A percentile compares a stretch with the other conserved stretches of the same genome.
phyloP scores from a whole-genome alignment of 2,888 invertebrate genomes.

The Drosophila atripex region DNA sequence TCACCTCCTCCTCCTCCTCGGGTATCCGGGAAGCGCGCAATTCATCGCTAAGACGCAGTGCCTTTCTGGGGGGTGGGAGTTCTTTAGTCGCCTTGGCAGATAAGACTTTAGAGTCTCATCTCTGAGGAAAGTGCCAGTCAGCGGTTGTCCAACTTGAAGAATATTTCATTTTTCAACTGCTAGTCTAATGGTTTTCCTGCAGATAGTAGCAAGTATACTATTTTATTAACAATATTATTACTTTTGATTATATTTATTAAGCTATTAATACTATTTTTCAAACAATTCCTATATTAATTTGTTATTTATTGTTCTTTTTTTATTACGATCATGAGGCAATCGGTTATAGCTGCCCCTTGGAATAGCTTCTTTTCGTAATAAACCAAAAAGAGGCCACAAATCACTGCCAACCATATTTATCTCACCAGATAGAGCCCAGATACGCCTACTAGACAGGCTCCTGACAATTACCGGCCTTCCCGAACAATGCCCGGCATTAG shows the following conservation, averaged over 20 bases:
- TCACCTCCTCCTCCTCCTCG: not conserved
- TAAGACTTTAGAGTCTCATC: not conserved
- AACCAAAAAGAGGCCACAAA: conserved; percentile 30
- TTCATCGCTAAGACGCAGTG: conserved; percentile 30
- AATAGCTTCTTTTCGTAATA: conserved; percentile 1
- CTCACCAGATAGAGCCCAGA: conserved; percentile 14
- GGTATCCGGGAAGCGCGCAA: conserved; percentile 11
- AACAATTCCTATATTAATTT: no score
- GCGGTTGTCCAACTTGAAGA: no score
- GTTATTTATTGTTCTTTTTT: no score
- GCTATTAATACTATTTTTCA: no score
- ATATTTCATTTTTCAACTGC: no score
- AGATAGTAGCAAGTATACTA: no score
- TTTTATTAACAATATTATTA: no score
- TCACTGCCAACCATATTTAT: conserved; percentile 28
- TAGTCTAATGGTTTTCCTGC: no score
- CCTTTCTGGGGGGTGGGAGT: conserved; percentile 2
- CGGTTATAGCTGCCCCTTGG: no score
- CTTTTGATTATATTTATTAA: no score
- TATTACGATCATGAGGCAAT: no score
- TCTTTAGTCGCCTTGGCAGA: not conserved
- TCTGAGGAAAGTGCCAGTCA: conserved; percentile 9
- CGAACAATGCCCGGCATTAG: conserved; percentile 33
- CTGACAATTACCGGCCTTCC: conserved; percentile 14
- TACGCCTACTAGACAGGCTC: conserved; percentile 3